Evolutionary conservation across 2,888 invertebrate species (phyloP), one percentile per base, ranked within the genome.

Genomic region (Litoditis marina): DNA sequence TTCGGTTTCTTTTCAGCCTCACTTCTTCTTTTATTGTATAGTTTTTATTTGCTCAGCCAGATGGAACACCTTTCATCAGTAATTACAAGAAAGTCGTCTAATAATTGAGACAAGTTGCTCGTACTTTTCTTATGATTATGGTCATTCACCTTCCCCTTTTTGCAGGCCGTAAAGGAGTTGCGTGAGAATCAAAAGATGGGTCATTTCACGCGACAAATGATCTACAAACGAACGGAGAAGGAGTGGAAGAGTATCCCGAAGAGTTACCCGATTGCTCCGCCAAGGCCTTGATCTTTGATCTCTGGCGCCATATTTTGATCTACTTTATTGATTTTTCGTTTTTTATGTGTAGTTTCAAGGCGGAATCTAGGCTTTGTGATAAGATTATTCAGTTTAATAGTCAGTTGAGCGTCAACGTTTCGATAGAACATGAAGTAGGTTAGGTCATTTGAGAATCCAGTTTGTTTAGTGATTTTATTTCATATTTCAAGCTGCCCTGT

Each of bases 231-330:
- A 34, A 78, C 76, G 5, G 79, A 81, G 51, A 74, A 76, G 58
- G 81, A 81, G 57, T 80, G 74, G 73, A 78, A 74, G 60, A 70
- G 74, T 51, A 68, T 79, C 22, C 81, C 81, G n/a, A 81, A 81
- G 62, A 73, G 76, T 42, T 81, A 79, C 61, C 73, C 77, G 2
- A 77, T 81, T 54, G 73, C 80, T 1, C 78, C 78, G 22, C 78
- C 77, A 27, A 62, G 78, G 52, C 68, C 55, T 4, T 61, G 32
- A 61, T 28, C 51, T 27, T 31, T 27, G 28, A n/a, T 51, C 19
- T 51, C 4, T 42, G 5, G 16, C 16, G 42, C 42, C 42, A 6
- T 19, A 16, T 42, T 42, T 16, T 42, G 31, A 57, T 22, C n/a
- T 5, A 44, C 42, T 16, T 32, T 53, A 19, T 2, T 25, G 13